phyloP scores from a whole-genome alignment of 1,140 invertebrate species.

The Drosophila sp. region DNA sequence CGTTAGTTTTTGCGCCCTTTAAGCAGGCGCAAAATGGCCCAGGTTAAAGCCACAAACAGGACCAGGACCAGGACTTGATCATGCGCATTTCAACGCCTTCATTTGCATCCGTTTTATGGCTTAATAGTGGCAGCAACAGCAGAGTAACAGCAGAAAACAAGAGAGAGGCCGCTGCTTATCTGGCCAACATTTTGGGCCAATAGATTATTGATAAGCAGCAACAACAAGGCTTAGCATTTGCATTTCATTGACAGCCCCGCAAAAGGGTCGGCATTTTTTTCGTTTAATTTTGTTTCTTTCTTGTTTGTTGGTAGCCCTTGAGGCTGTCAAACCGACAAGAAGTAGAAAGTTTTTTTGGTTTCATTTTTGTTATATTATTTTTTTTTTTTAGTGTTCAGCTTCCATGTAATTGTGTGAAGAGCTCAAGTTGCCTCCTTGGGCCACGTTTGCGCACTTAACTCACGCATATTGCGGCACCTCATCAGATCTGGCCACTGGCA shows the following conservation, averaged over 20 bases:
- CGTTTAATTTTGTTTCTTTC: conserved; percentile 20
- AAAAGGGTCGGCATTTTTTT: conserved; percentile 31
- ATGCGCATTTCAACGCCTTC: conserved; percentile 83
- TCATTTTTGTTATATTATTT: conserved; percentile 6
- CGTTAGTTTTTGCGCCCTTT: conserved; percentile 82
- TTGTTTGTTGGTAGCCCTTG: conserved; percentile 25
- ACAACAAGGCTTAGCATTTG: conserved; percentile 52
- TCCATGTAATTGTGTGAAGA: conserved; percentile 62
- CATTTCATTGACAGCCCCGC: conserved; percentile 72
- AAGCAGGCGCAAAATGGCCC: conserved; percentile 48
- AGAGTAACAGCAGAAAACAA: not conserved
- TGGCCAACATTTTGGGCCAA: conserved; percentile 70
- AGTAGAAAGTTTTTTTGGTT: conserved; percentile 58
- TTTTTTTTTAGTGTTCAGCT: conserved; percentile 43
- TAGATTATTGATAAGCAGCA: conserved; percentile 69
- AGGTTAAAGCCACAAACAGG: not conserved
- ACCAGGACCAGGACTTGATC: not conserved
- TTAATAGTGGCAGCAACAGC: conserved; percentile 56
- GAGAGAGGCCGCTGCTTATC: conserved; percentile 56
- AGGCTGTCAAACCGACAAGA: conserved; percentile 31
- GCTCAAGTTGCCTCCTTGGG: conserved; percentile 44
- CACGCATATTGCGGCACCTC: conserved; percentile 68
- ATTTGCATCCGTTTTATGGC: conserved; percentile 84
- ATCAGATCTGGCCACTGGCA: conserved; percentile 55
- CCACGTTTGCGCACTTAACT: conserved; percentile 67